These are phyloP conservation scores for Neosilurus hyrtlii DNA, from an alignment of 2,797 vertebrate genomes.

Conservation along the genomic window DNA sequence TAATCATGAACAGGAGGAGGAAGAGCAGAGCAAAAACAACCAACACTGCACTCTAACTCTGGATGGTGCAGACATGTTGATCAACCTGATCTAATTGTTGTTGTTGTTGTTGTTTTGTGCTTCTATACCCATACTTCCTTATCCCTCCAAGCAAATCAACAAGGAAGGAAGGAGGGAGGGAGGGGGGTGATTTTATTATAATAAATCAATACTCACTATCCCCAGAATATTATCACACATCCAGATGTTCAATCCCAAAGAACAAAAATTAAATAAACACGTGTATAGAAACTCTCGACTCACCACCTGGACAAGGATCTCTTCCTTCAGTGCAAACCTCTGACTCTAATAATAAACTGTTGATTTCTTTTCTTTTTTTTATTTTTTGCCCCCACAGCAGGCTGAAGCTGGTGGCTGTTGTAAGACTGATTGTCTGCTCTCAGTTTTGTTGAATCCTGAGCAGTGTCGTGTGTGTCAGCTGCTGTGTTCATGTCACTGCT, in stretches of 20 bases:
- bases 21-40: neutral
- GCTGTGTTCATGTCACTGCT: slow-evolving; percentile 64
- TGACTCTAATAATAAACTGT: slow-evolving; percentile 41
- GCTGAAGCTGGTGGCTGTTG: slow-evolving; percentile 11
- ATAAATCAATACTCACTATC: neutral
- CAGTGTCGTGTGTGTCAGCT: slow-evolving; percentile 58
- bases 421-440: slow-evolving; percentile 39
- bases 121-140: neutral
- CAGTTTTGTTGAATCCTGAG: slow-evolving; percentile 30
- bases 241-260: neutral
- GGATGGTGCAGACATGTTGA: slow-evolving; percentile 2
- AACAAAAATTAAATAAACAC: neutral
- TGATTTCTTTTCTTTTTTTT: neutral
- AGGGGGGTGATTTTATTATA: neutral
- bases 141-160: slow-evolving; percentile 2
- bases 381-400: slow-evolving; percentile 42
- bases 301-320: slow-evolving; percentile 69
- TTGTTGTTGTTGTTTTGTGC: neutral
- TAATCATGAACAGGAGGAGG: slow-evolving; percentile 3
- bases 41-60: neutral
- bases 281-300: slow-evolving; percentile 53
- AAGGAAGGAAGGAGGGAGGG: neutral
- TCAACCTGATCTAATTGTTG: neutral
- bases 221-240: neutral
- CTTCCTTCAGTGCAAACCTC: slow-evolving; percentile 60